These are phyloP conservation scores for Ariolimax columbianus DNA, from an alignment of 2,888 invertebrate genomes.

Conservation along the genomic window DNA sequence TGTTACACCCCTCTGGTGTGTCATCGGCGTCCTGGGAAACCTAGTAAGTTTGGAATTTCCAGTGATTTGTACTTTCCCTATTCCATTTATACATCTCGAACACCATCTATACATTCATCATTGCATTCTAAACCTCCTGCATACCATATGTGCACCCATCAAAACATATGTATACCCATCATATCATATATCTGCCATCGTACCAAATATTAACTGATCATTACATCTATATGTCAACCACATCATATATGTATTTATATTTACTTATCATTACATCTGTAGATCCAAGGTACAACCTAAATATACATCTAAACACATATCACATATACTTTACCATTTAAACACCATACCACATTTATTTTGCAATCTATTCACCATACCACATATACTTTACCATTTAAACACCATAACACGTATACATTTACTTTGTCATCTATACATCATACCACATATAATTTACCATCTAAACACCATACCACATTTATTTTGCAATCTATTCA, in stretches of 20 bases:
- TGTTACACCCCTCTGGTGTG: constrained; percentile 74
- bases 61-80: not conserved
- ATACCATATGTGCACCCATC: not conserved
- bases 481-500: too few species aligned
- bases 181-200: not conserved
- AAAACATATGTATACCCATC: not conserved
- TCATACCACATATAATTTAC: too few species aligned
- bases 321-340: not conserved
- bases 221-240: not conserved
- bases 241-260: not conserved
- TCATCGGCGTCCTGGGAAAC: constrained; percentile 75
- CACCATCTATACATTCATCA: not conserved
- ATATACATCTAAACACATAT: too few species aligned
- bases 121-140: not conserved
- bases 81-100: not conserved
- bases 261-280: not conserved
- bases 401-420: too few species aligned
- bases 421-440: too few species aligned
- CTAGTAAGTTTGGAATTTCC: constrained; percentile 46
- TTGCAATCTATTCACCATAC: too few species aligned
- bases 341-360: too few species aligned
- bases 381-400: too few species aligned
- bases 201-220: too few species aligned
- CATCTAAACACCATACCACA: too few species aligned
- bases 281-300: too few species aligned